Conservation (phyloP, 2,888 invertebrate species). For the Chloroclystis v-ata region DNA sequence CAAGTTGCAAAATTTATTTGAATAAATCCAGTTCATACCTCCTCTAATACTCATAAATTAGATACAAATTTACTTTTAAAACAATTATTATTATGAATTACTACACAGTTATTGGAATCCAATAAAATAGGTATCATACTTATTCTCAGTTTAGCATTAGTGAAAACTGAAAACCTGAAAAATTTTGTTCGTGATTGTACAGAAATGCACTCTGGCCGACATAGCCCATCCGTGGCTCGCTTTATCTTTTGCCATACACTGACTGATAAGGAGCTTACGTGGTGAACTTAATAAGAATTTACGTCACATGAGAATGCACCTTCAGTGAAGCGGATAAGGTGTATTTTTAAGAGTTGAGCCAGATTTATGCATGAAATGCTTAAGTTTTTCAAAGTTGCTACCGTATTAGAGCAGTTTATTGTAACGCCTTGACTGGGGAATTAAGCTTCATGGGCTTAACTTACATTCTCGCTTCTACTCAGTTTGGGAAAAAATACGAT, state of each 20-base stretch:
- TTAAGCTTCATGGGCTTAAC: neutral
- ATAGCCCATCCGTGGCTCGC: conserved; percentile 59
- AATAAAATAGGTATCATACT: too few species aligned
- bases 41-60: too few species aligned
- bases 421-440: neutral
- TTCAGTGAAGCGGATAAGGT: conserved; percentile 44
- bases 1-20: too few species aligned
- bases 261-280: conserved; percentile 73
- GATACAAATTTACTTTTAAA: too few species aligned
- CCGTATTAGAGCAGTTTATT: conserved; percentile 10
- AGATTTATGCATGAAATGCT: conserved; percentile 42
- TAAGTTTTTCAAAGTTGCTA: conserved; percentile 17
- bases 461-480: neutral
- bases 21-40: too few species aligned
- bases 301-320: conserved; percentile 53
- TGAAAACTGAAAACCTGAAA: conserved; percentile 20
- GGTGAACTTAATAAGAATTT: conserved; percentile 68
- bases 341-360: conserved; percentile 51
- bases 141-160: too few species aligned
- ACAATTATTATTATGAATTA: too few species aligned
- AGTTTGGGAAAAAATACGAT: too few species aligned
- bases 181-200: conserved; percentile 50
- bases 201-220: conserved; percentile 53
- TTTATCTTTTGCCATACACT: conserved; percentile 72
- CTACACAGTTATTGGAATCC: too few species aligned